Evolutionary conservation across 2,888 invertebrate species (phyloP), one percentile per base, ranked within the genome.

Genomic region (Boloria euphrosyne): DNA sequence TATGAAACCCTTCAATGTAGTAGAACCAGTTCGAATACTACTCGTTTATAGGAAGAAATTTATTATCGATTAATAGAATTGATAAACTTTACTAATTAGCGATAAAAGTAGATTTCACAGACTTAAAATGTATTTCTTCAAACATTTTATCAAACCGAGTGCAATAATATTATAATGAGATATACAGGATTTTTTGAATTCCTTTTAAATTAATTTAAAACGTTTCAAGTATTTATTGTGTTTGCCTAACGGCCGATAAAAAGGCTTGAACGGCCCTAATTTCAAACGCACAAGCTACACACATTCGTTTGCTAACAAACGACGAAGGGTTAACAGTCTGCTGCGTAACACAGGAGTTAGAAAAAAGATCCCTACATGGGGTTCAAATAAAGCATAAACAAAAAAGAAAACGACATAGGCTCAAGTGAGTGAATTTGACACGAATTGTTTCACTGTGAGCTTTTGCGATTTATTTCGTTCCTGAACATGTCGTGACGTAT

Each of bases 291-390:
- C 78, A 78, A 74, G 74, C 75, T 76, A 77, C 78, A 78, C 74
- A 76, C 78, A 77, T 77, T 73, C 61, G 80, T 84, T 82, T 84
- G 81, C 82, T 76, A 83, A 85, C 84, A 86, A 85, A 87, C 84
- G 81, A 73, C 78, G 81, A 84, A 88, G 89, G 86, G 89, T 89
- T 88, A 87, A 86, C 89, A 89, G 88, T 88, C 89, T 87, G 80
- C 80, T 87, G 87, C 82, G 80, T 84, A 81, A 81, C 80, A 79
- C 78, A 81, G 88, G 85, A 86, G 82, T 80, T 80, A 72, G 67
- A 78, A 78, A 84, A 84, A 81, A 84, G 79, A 79, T 77, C 79
- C 80, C 78, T 73, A 73, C 72, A 74, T 72, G 80, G 83, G 81
- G 83, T 78, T 82, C 79, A 81, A 71, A 75, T 73, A 72, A 71